Base-by-base conservation (phyloP, 2,888 invertebrate species). In the Drosophila siamana region DNA sequence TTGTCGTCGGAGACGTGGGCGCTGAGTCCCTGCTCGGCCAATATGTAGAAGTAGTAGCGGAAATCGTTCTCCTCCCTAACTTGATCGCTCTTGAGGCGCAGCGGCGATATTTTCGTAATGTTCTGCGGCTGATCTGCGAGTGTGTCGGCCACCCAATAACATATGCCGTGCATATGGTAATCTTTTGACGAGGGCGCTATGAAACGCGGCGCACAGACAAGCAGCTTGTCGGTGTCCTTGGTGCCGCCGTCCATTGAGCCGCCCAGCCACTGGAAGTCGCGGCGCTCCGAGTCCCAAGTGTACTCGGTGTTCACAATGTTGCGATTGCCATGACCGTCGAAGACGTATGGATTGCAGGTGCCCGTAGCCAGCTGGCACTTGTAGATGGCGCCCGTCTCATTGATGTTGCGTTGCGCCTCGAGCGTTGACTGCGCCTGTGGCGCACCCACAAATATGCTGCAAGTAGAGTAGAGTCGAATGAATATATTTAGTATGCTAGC, bases 351-450 rank as follows among this genome's bases (percentile, higher is more conserved):
- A 44, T 68, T 73, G 84, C 93, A 93, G n/a, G 70, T 69, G 2
- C 84, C 80, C 2, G 69, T 78, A 6, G 68, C 57, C 8, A 91
- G 71, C 4, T 88, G 84, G 63, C 94, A 94, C 36, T 92, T 91
- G 84, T 93, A 94, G n/a, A 93, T 91, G 13, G 93, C 92, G n/a
- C 94, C 94, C 4, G 93, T 93, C 86, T 94, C 93, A 46, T 90
- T 88, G 2, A 93, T 80, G 41, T 89, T 78, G 2, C 89, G 77
- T 63, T 93, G 92, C 2, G 84, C 74, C 46, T 89, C 85, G 44
- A 91, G 77, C 0, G 92, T 91, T 5, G 93, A 93, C 82, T 94
- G 94, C 8, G 93, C 93, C 57, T 92, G 92, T 2, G 94, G 94
- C n/a, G 94, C 93, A 36, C 93, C 94, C 67, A 93, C 90, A 33